Evolutionary conservation across 2,113 vertebrate genomes (phyloP), one percentile per base, ranked within the genome.

Genomic region (Malurus cyaneus): DNA sequence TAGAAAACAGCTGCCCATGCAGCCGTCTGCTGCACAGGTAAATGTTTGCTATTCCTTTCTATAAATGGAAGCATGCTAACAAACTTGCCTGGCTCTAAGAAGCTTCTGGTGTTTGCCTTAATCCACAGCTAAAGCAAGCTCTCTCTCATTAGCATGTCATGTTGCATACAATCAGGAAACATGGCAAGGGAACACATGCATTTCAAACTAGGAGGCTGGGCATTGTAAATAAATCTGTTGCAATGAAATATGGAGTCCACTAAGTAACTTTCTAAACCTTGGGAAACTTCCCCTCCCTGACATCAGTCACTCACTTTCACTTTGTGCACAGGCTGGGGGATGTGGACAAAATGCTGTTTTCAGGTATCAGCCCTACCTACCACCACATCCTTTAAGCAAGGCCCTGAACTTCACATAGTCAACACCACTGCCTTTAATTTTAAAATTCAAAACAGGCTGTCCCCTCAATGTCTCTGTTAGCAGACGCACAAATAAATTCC

Each of bases 331-430:
- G 7, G 10, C 15, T 1, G 0, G 5, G 60, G 86, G 29, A 44
- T 82, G 36, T 0, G 10, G 24, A 52, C 32, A 70, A 80, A 80
- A 66, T 0, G 0, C 1, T 0, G 0, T 49, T 42, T 80, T 65
- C 59, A 29, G 15, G 3, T 67, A 80, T 9, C 77, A 80, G 18
- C 9, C 18, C 29, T 6, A 39, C 13, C 31, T 52, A 56, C 19
- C 28, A 74, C 11, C 1, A 0, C 29, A 18, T 18, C 11, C 39
- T n/a, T 47, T 36, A 69, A 26, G 13, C 10, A 14, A 46, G 16
- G 7, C 25, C 34, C 67, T 74, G 41, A 83, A 83, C 31, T 86
- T 73, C 15, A 21, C 2, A 3, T 6, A 52, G 52, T n/a, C 23
- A 44, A 77, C 32, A 6, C 66, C 16, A 17, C 14, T 53, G 54